Conservation (phyloP, 2,113 vertebrate genomes). For the Syrmaticus mikado region DNA sequence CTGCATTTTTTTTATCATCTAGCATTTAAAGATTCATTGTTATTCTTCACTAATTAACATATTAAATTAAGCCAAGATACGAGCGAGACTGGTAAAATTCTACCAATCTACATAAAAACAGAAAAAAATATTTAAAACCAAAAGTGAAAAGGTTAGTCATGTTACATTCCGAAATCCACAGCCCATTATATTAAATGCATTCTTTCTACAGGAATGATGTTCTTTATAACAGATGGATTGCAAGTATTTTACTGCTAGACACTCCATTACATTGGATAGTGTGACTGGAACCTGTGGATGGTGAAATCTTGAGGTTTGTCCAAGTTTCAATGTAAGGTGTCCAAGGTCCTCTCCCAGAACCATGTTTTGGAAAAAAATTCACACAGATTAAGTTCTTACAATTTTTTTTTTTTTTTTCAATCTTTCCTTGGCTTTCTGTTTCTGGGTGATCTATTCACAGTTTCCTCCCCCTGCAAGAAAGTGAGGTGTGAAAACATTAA, state of each 20-base stretch:
- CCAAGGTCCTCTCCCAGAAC: slow-evolving; percentile 79
- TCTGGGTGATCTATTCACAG: slow-evolving; percentile 93
- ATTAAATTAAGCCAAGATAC: slow-evolving; percentile 83
- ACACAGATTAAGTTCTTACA: slow-evolving; percentile 78
- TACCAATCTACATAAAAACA: slow-evolving; percentile 75
- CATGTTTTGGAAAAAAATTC: slow-evolving; percentile 55
- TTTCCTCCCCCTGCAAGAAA: slow-evolving; percentile 86
- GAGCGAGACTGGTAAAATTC: slow-evolving; percentile 76
- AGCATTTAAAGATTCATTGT: slow-evolving; percentile 75
- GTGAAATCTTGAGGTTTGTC: slow-evolving; percentile 78
- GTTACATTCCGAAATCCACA: slow-evolving; percentile 82
- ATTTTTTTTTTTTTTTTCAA: slow-evolving; percentile 82
- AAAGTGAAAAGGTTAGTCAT: slow-evolving; percentile 81
- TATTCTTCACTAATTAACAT: slow-evolving; percentile 81
- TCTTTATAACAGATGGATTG: slow-evolving; percentile 78
- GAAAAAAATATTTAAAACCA: slow-evolving; percentile 72
- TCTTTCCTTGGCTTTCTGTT: slow-evolving; percentile 93
- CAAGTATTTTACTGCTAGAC: slow-evolving; percentile 83
- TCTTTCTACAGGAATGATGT: slow-evolving; percentile 83
- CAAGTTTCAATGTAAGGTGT: slow-evolving; percentile 79
- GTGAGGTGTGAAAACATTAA: neutral
- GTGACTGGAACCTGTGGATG: slow-evolving; percentile 78
- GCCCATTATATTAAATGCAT: slow-evolving; percentile 79
- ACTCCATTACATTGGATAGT: slow-evolving; percentile 78
- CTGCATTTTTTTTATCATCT: slow-evolving; percentile 62